Evolutionary conservation across 2,888 invertebrate genomes (phyloP).

Genomic region (Lithophane ornitopus): DNA sequence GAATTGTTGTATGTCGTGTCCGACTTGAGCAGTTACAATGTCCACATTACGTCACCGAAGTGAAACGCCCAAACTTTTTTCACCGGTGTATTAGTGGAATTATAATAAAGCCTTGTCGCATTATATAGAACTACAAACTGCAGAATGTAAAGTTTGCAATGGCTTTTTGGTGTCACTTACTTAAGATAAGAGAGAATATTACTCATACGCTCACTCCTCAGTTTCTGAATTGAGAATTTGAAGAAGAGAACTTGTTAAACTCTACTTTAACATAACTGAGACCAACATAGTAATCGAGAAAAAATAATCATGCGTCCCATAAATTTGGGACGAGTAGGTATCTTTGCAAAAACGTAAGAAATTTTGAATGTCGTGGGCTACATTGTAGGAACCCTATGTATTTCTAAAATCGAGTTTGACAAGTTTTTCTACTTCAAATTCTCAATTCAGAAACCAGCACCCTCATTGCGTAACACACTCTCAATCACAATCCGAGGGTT

Average conservation of each 20-base stretch:
- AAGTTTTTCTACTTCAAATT: not conserved
- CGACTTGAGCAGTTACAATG: slow-evolving; percentile 49
- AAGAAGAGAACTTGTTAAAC: not conserved
- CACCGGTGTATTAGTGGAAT: slow-evolving; percentile 47
- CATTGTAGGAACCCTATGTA: not conserved
- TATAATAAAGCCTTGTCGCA: slow-evolving; percentile 34
- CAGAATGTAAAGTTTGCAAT: slow-evolving; percentile 10
- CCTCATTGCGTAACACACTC: no score
- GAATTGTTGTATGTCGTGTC: slow-evolving; percentile 63
- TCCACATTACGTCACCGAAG: slow-evolving; percentile 55
- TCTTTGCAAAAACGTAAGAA: not conserved
- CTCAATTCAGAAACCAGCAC: not conserved
- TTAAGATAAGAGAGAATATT: no score
- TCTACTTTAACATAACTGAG: not conserved
- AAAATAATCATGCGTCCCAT: no score
- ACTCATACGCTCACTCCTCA: no score
- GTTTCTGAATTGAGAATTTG: not conserved
- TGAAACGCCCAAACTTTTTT: slow-evolving; percentile 61
- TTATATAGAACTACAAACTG: slow-evolving; percentile 23
- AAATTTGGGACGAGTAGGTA: no score
- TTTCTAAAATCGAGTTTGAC: not conserved
- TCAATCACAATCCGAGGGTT: no score
- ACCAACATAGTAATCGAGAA: no score
- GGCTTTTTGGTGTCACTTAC: not conserved
- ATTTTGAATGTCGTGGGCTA: not conserved